Conservation (phyloP, 2,888 invertebrate genomes). For the Drosophila greeni region DNA sequence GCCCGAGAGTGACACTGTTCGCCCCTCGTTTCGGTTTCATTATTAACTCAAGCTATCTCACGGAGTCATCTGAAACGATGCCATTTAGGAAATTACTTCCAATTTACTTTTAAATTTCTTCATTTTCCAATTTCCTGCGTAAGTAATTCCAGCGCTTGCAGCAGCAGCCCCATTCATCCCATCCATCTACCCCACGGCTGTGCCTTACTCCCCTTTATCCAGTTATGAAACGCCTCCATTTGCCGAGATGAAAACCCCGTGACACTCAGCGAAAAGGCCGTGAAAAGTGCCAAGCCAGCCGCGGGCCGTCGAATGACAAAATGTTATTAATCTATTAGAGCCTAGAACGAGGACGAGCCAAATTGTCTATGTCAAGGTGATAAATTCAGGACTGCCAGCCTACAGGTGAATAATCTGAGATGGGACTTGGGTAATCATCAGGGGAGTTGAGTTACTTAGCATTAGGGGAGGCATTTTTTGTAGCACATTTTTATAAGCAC, state of each 20-base stretch:
- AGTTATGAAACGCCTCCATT: constrained; percentile 34
- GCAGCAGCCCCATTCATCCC: constrained; percentile 6
- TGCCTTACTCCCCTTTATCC: neutral
- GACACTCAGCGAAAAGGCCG: constrained; percentile 20
- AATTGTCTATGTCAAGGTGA: constrained; percentile 64
- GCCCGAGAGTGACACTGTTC: constrained; percentile 1
- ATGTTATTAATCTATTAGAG: constrained; percentile 68
- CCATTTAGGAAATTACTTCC: constrained; percentile 54
- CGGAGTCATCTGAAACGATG: constrained; percentile 45
- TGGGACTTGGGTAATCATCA: constrained; percentile 29
- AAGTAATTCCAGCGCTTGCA: constrained; percentile 41
- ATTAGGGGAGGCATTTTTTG: neutral
- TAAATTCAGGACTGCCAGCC: constrained; percentile 63
- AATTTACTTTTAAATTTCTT: constrained; percentile 48
- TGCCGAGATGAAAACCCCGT: constrained; percentile 6
- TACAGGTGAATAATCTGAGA: constrained; percentile 44
- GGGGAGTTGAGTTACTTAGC: constrained; percentile 6
- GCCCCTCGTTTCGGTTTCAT: constrained; percentile 18
- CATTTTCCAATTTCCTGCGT: constrained; percentile 50
- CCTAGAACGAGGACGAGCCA: constrained; percentile 39
- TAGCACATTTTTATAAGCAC: neutral
- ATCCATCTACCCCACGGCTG: constrained; percentile 11
- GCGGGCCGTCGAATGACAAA: constrained; percentile 60
- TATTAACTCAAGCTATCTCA: constrained; percentile 35
- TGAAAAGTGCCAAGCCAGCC: constrained; percentile 16